Evolutionary conservation across 2,888 invertebrate genomes (phyloP).

Genomic region (Epiblema foenella): DNA sequence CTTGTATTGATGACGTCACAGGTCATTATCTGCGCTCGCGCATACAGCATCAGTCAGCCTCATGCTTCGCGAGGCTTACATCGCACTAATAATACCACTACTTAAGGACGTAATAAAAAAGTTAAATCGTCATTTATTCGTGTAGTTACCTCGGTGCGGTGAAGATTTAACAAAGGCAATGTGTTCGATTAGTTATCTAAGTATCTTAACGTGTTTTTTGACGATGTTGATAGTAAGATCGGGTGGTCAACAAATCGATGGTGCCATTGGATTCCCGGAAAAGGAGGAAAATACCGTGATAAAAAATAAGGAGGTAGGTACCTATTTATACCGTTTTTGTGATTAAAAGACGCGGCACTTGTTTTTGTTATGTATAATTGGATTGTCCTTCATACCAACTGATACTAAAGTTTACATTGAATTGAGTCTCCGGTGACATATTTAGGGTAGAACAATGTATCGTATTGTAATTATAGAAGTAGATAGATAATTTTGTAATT

Average conservation of each 20-base stretch:
- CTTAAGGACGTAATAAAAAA: background rate
- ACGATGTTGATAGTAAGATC: slow-evolving; percentile 18
- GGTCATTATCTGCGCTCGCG: slow-evolving; percentile 56
- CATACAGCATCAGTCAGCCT: slow-evolving; percentile 57
- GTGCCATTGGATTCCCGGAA: slow-evolving; percentile 76
- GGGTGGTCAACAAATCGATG: slow-evolving; percentile 55
- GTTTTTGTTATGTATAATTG: background rate
- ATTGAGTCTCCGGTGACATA: background rate
- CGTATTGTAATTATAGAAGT: no score
- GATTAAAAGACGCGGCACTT: background rate
- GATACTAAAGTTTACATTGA: background rate
- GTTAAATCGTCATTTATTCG: background rate
- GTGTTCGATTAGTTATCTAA: slow-evolving; percentile 51
- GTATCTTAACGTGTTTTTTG: slow-evolving; percentile 52
- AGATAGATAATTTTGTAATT: no score
- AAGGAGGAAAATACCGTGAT: slow-evolving; percentile 66
- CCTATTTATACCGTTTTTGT: slow-evolving; percentile 47
- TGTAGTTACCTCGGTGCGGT: background rate
- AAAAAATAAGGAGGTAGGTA: slow-evolving; percentile 76
- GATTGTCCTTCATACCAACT: background rate
- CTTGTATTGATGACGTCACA: slow-evolving; percentile 45
- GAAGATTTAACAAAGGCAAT: slow-evolving; percentile 38
- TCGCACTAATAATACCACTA: slow-evolving; percentile 14
- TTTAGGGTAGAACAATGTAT: background rate
- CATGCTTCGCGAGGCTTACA: slow-evolving; percentile 51